These are phyloP conservation scores for Carlito syrichta DNA, from an alignment of 2,113 vertebrate species.

Conservation along the genomic window DNA sequence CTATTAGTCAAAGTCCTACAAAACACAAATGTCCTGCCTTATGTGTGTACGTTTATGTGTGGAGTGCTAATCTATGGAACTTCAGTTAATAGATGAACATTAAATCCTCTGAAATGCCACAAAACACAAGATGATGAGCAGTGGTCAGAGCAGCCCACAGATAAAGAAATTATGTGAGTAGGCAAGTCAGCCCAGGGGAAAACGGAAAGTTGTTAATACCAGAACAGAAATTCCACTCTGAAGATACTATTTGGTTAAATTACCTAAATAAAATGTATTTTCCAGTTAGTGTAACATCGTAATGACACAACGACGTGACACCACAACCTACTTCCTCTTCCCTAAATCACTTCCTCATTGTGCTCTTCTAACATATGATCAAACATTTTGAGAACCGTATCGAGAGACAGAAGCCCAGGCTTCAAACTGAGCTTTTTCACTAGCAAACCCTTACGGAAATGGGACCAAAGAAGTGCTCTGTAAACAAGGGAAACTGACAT, in stretches of 20 bases:
- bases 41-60: neutral
- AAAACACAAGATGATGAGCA: neutral
- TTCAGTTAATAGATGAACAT: neutral
- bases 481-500: neutral
- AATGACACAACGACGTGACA: neutral
- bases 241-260: neutral
- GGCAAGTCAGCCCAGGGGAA: neutral
- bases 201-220: neutral
- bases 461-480: neutral
- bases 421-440: neutral
- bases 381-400: constrained; percentile 36
- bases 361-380: neutral
- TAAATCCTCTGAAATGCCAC: neutral
- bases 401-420: neutral
- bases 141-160: neutral
- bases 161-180: neutral
- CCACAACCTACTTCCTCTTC: constrained; percentile 48
- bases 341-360: constrained; percentile 65
- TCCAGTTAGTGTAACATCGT: neutral
- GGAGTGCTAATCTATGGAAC: neutral
- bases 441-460: neutral
- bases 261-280: neutral
- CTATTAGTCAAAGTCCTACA: neutral
- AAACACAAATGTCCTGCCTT: neutral
- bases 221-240: neutral